Conservation (phyloP, 1,140 invertebrate genomes). For the Neotoxoptera formosana region DNA sequence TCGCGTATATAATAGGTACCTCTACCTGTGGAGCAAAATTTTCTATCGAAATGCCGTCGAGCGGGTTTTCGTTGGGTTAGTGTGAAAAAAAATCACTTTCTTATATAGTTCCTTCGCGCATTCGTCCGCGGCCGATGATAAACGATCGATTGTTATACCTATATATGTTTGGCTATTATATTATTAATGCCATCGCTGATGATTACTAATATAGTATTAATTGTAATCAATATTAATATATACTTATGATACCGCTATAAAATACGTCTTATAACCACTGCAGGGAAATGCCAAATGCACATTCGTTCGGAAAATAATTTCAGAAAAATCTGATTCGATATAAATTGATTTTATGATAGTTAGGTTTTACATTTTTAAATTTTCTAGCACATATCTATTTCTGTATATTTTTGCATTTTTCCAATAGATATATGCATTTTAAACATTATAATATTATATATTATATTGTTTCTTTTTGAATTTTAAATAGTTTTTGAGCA, state of each 20-base stretch:
- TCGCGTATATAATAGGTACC: no score
- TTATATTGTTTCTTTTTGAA: no score
- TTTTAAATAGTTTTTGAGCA: background rate
- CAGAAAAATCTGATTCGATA: background rate
- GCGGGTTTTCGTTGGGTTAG: background rate
- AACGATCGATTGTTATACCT: background rate
- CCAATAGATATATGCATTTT: no score
- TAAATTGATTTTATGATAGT: background rate
- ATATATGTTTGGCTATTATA: background rate
- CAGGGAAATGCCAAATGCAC: background rate
- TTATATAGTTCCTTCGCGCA: background rate
- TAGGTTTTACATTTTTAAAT: no score
- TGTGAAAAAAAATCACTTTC: background rate
- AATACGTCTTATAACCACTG: no score
- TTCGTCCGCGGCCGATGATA: background rate
- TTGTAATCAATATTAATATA: no score
- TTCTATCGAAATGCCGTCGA: background rate
- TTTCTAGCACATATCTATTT: no score
- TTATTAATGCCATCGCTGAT: background rate
- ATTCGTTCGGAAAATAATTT: background rate
- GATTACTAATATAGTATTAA: no score
- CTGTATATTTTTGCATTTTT: no score
- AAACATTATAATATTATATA: no score
- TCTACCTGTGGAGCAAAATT: background rate
- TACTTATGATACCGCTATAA: no score